phyloP scores from a whole-genome alignment of 53 echinoderm and acorn worm species.

The Antedon mediterranea region DNA sequence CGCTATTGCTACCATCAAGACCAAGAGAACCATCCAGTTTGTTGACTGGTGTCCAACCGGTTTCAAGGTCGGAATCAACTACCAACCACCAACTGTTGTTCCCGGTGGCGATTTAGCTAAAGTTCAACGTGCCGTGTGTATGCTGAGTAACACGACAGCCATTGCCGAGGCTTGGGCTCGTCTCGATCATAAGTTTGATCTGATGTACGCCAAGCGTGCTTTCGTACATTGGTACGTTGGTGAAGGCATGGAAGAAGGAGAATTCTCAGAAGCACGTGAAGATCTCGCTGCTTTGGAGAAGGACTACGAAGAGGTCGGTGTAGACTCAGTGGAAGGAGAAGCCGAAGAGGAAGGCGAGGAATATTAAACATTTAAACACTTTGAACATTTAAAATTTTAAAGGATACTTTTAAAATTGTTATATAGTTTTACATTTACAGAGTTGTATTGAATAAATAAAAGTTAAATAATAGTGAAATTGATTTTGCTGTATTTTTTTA shows the following conservation, averaged over 20 bases:
- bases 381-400: not conserved
- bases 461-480: not conserved
- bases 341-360: not conserved
- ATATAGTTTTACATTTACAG: not conserved
- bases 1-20: conserved; percentile 6
- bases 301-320: conserved; percentile 46
- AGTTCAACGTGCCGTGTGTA: conserved; percentile 32
- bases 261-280: conserved; percentile 83
- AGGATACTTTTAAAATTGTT: too few relatives aligned
- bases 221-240: conserved; percentile 98
- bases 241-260: conserved; percentile 97
- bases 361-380: not conserved
- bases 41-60: conserved; percentile 13
- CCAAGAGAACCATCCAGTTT: conserved; percentile 10
- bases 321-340: not conserved
- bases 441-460: not conserved
- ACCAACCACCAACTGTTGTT: conserved; percentile 14
- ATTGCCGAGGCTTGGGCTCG: conserved; percentile 96
- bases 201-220: conserved; percentile 97
- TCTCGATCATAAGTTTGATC: conserved; percentile 94
- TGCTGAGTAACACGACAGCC: conserved; percentile 96
- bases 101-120: conserved; percentile 11
- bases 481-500: too few relatives aligned
- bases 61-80: conserved; percentile 16
- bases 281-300: conserved; percentile 78